Evolutionary conservation across 1,140 invertebrate species (phyloP).

Genomic region (Aphelenchoides fujianensis): DNA sequence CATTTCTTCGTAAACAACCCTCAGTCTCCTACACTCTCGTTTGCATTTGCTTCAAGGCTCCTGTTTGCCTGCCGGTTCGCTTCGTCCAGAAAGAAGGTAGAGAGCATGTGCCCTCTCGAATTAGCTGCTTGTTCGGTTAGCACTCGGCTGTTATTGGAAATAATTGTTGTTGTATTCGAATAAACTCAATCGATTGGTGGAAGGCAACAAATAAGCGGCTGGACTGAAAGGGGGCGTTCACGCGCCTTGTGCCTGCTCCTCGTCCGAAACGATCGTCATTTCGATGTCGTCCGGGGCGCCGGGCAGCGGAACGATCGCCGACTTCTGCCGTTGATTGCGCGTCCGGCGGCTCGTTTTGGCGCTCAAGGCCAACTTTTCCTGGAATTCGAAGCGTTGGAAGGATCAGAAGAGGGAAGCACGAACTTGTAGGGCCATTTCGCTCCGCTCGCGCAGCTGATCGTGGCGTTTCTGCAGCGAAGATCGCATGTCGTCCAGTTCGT

Average conservation of each 20-base stretch:
- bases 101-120: too few species aligned
- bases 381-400: constrained; percentile 5
- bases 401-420: not conserved
- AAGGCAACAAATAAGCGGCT: too few species aligned
- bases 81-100: too few species aligned
- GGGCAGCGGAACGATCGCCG: constrained; percentile 22
- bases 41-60: too few species aligned
- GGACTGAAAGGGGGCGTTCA: not conserved
- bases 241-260: not conserved
- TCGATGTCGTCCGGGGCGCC: not conserved
- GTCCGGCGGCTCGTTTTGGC: constrained; percentile 46
- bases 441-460: constrained; percentile 44
- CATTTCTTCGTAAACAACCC: too few species aligned
- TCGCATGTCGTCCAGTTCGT: constrained; percentile 49
- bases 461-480: constrained; percentile 45
- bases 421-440: constrained; percentile 50
- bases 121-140: too few species aligned
- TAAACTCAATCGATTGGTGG: too few species aligned
- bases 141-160: too few species aligned
- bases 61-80: too few species aligned
- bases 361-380: constrained; percentile 47
- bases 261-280: not conserved
- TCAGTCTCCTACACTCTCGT: too few species aligned
- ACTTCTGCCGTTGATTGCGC: constrained; percentile 37
- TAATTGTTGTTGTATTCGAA: too few species aligned